Conservation (phyloP, 2,888 invertebrate species). For the Dolomedes plantarius region DNA sequence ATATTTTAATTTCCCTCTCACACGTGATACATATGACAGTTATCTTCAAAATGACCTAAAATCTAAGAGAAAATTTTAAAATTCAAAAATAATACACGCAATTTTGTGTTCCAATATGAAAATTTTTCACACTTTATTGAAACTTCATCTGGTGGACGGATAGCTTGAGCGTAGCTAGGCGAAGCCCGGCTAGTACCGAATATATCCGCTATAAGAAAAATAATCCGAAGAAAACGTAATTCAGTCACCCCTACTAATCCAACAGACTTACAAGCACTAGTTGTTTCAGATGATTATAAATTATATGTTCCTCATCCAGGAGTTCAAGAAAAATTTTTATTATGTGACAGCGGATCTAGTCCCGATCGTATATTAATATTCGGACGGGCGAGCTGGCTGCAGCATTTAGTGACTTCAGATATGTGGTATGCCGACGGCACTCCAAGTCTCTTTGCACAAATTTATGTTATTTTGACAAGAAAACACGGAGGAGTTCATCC, state of each 20-base stretch:
- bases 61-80: too few species aligned
- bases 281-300: background rate
- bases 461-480: conserved; percentile 20
- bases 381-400: background rate
- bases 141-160: too few species aligned
- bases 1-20: too few species aligned
- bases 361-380: background rate
- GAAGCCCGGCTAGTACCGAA: too few species aligned
- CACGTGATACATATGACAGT: too few species aligned
- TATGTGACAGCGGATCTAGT: background rate
- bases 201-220: background rate
- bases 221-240: background rate
- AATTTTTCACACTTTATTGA: too few species aligned
- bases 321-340: conserved; percentile 1
- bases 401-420: conserved; percentile 9
- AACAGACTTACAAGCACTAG: background rate
- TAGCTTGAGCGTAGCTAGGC: too few species aligned
- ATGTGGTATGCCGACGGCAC: conserved; percentile 24
- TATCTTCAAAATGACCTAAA: too few species aligned
- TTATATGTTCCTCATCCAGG: background rate
- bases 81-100: too few species aligned
- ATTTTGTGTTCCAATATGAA: too few species aligned
- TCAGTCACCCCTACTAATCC: background rate
- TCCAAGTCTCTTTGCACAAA: conserved; percentile 26
- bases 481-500: conserved; percentile 16